Evolutionary conservation across 2,113 vertebrate genomes (phyloP).

Genomic region (Lasiurus cinereus): DNA sequence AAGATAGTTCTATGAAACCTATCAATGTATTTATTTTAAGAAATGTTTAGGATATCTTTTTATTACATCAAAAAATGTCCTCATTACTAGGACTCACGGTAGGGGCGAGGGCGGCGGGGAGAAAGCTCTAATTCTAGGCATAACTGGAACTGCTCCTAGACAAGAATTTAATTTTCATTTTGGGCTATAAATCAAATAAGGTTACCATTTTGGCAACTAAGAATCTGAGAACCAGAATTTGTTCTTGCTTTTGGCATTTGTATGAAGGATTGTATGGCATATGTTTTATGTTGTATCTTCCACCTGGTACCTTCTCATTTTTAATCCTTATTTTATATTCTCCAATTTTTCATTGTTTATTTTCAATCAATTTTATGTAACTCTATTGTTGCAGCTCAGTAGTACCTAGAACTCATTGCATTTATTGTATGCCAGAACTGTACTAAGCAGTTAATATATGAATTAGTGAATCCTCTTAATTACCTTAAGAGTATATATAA

Average conservation of each 20-base stretch:
- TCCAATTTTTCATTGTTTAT: neutral
- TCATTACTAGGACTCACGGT: neutral
- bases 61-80: neutral
- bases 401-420: neutral
- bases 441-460: neutral
- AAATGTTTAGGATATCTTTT: neutral
- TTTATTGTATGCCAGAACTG: neutral
- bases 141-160: neutral
- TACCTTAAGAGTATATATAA: neutral
- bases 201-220: neutral
- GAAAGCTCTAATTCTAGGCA: neutral
- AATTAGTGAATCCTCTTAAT: neutral
- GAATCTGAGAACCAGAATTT: neutral
- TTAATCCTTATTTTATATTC: conserved; percentile 37
- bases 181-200: neutral
- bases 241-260: neutral
- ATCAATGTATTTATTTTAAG: neutral
- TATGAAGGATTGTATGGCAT: neutral
- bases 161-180: conserved; percentile 27
- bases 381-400: neutral
- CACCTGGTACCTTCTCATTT: neutral
- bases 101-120: neutral
- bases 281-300: neutral
- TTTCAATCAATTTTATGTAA: conserved; percentile 14
- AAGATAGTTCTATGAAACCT: neutral